These are phyloP conservation scores for Tapirus indicus DNA, from an alignment of 2,797 vertebrate genomes.

Conservation along the genomic window DNA sequence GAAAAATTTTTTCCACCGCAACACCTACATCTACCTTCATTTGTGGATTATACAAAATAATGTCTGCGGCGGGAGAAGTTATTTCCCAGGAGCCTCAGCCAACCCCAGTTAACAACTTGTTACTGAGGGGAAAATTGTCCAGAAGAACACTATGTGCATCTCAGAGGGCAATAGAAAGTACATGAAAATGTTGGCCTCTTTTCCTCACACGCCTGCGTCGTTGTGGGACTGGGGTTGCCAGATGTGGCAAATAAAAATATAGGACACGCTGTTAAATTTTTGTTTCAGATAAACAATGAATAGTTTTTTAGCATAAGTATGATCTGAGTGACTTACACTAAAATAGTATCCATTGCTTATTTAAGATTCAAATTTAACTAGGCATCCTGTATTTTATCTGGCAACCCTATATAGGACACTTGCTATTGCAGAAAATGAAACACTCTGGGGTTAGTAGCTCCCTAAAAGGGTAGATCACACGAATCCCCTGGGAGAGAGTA, in stretches of 20 bases:
- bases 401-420: neutral
- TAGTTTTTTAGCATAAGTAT: neutral
- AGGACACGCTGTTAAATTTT: neutral
- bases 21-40: neutral
- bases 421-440: neutral
- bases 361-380: neutral
- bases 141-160: neutral
- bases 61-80: neutral
- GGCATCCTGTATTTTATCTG: neutral
- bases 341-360: neutral
- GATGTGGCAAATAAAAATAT: constrained; percentile 42
- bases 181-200: neutral
- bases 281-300: constrained; percentile 8
- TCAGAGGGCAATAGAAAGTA: neutral
- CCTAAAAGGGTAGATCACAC: neutral
- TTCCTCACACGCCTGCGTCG: neutral
- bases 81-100: neutral
- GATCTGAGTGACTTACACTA: neutral
- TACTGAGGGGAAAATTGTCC: neutral
- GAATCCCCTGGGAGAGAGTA: neutral
- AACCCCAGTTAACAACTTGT: neutral
- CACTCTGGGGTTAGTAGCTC: neutral
- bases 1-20: neutral
- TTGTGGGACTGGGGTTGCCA: neutral
- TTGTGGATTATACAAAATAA: neutral